These are phyloP conservation scores for Harpagifer antarcticus DNA, from an alignment of 2,797 vertebrate genomes.

Conservation along the genomic window DNA sequence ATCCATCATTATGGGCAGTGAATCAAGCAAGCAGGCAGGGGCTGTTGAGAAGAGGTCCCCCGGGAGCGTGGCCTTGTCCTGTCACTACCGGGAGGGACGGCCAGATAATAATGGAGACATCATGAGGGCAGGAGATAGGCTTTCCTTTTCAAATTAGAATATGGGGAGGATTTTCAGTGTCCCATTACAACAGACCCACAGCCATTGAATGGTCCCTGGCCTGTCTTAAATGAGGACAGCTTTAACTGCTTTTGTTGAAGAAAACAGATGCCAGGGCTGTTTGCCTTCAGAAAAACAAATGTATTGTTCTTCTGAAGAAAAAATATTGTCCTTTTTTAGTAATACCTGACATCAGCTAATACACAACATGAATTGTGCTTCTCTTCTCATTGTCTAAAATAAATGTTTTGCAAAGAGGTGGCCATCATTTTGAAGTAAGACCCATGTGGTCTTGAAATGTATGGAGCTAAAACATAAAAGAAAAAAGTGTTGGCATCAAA, in stretches of 20 bases:
- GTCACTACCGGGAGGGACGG: slow-evolving; percentile 64
- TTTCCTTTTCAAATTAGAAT: slow-evolving; percentile 69
- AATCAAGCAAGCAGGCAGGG: slow-evolving; percentile 69
- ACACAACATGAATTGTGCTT: slow-evolving; percentile 24
- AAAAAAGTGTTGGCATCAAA: slow-evolving; percentile 42
- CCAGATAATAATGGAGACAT: slow-evolving; percentile 82
- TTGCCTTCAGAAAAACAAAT: slow-evolving; percentile 25
- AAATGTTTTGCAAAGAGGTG: slow-evolving; percentile 5
- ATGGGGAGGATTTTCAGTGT: slow-evolving; percentile 60
- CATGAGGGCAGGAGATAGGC: slow-evolving; percentile 76
- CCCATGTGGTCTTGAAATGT: slow-evolving; percentile 7
- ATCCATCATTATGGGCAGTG: slow-evolving; percentile 77
- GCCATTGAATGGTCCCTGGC: slow-evolving; percentile 72
- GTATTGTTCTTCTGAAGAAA: slow-evolving; percentile 34
- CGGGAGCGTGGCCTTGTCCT: slow-evolving; percentile 77
- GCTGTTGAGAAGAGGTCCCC: slow-evolving; percentile 62
- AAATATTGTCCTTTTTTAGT: slow-evolving; percentile 43
- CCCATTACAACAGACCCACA: slow-evolving; percentile 56
- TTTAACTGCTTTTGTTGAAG: slow-evolving; percentile 44
- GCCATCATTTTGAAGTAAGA: slow-evolving; percentile 19
- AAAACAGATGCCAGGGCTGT: slow-evolving; percentile 53
- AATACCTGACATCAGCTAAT: slow-evolving; percentile 33
- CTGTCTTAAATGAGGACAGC: slow-evolving; percentile 63
- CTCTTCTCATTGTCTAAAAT: slow-evolving; percentile 27
- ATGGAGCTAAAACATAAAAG: slow-evolving; percentile 19